Conservation (phyloP, 2,113 vertebrate genomes). For the Pelodiscus sinensis region DNA sequence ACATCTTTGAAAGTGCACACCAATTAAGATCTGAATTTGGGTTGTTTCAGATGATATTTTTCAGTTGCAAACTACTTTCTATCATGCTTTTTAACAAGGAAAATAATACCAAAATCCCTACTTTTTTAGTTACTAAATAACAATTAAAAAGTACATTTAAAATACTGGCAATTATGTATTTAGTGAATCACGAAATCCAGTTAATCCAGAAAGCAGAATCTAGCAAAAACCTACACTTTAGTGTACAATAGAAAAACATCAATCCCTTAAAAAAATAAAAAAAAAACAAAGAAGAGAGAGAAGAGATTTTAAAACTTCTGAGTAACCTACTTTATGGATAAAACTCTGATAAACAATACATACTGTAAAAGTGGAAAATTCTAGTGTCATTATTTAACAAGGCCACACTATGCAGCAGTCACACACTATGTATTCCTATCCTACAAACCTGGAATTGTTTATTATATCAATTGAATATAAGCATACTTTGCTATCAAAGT, state of each 20-base stretch:
- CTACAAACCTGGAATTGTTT: not conserved
- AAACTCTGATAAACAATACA: not conserved
- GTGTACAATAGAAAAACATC: not conserved
- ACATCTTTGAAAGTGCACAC: not conserved
- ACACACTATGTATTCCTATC: not conserved
- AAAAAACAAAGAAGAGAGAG: not conserved
- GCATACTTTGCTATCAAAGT: rapidly evolving
- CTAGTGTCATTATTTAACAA: not conserved
- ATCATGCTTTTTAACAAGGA: not conserved
- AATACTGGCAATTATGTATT: not conserved
- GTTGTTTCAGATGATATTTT: not conserved
- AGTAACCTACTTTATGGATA: not conserved
- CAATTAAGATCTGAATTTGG: not conserved
- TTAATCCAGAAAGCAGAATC: not conserved
- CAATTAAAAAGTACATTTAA: not conserved
- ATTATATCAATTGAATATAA: rapidly evolving
- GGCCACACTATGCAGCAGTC: not conserved
- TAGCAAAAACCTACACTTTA: not conserved
- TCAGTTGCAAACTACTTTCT: not conserved
- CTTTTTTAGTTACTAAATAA: not conserved
- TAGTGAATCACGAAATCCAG: not conserved
- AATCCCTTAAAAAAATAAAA: not conserved
- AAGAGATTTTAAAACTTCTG: not conserved
- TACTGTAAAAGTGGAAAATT: not conserved
- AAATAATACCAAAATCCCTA: not conserved